phyloP scores from a whole-genome alignment of 2,888 invertebrate genomes.

The Drosophila anomelani region DNA sequence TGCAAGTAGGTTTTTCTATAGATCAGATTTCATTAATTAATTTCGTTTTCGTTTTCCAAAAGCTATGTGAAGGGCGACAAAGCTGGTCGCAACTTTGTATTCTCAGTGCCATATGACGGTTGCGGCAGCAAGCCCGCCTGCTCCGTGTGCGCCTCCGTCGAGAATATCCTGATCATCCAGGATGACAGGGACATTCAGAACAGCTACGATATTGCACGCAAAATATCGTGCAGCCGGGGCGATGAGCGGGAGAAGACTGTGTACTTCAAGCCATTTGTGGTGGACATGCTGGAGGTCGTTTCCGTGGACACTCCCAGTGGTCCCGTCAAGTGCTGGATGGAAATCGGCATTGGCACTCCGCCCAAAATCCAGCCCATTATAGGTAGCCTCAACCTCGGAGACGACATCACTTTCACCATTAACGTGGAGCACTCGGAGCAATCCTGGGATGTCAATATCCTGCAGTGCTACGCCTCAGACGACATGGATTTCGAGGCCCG shows the following conservation, averaged over 20 bases:
- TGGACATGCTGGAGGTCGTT: constrained; percentile 89
- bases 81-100: constrained; percentile 86
- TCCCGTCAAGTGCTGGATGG: constrained; percentile 91
- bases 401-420: constrained; percentile 89
- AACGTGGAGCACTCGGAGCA: constrained; percentile 88
- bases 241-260: constrained; percentile 83
- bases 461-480: constrained; percentile 91
- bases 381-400: constrained; percentile 88
- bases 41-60: constrained; percentile 1
- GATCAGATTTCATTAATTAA: neutral
- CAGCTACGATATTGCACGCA: constrained; percentile 88
- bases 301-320: constrained; percentile 88
- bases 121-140: constrained; percentile 88
- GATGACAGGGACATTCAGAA: constrained; percentile 89
- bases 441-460: constrained; percentile 88
- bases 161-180: constrained; percentile 89
- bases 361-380: constrained; percentile 88
- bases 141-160: constrained; percentile 87
- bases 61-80: constrained; percentile 88
- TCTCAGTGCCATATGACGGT: constrained; percentile 88
- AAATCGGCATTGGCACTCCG: constrained; percentile 89
- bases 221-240: constrained; percentile 85
- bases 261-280: constrained; percentile 87
- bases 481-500: constrained; percentile 87
- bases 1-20: constrained; percentile 85